Base-by-base conservation (phyloP, 1,140 invertebrate genomes). In the Anoplolepis gracilipes region DNA sequence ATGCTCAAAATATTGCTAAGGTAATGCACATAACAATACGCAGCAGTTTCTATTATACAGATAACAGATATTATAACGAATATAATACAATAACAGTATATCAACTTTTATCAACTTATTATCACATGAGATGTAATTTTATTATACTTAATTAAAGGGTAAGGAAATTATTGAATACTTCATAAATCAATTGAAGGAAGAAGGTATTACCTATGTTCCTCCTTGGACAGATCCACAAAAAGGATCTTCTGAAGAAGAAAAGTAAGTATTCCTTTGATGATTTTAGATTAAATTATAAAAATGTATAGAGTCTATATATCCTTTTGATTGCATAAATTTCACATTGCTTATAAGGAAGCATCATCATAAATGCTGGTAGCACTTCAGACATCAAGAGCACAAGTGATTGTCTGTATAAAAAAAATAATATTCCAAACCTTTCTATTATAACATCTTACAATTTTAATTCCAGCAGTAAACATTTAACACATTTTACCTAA, bases 111-210 rank as follows among this genome's bases (percentile, higher is more conserved):
- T n/a, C n/a, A n/a, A n/a, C n/a, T n/a, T 85, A 79, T 69, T 84
- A 62, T 85, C 19, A 19, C 1, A 49, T 49, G 53, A 77, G 6
- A 55, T n/a, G 25, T 61, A 76, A 70, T 59, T 42, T 55, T 19
- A 64, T 30, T 55, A 61, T 33, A 1, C 61, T 87, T 69, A 70
- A 88, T 92, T 92, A 84, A 65, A 97, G 97, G 98, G 99, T 42
- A 99, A 99, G 94, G 99, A 99, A 95, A 98, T 99, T 33, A 98
- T 99, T 91, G 98, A 99, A 94, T 97, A 96, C 94, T 99, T 99
- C 94, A 97, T 99, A 90, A 96, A 96, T 79, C 96, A 98, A 92
- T 95, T 99, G 33, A 95, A 96, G 87, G 96, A 96, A 28, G 98
- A 98, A 91, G 98, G 98, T 2, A 96, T 98, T n/a, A 97, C 96